Percentiles rank a stretch among this genome's conserved stretches.
phyloP scores from a whole-genome alignment of 1,140 invertebrate genomes.

The Drosophila sp. region DNA sequence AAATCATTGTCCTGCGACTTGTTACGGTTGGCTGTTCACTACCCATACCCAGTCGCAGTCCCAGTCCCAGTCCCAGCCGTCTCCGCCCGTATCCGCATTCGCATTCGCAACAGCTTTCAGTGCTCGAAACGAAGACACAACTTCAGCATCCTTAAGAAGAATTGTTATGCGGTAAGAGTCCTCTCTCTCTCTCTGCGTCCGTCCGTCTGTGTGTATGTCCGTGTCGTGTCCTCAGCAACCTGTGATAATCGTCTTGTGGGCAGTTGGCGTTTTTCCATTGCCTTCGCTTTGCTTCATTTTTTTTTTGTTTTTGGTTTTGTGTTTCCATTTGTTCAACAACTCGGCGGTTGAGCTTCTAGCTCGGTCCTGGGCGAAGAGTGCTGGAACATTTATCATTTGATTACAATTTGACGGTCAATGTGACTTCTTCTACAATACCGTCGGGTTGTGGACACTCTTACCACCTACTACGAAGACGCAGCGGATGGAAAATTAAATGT shows the following conservation, averaged over 20 bases:
- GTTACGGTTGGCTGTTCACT: slow-evolving; percentile 24
- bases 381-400: slow-evolving; percentile 68
- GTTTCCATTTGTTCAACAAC: slow-evolving; percentile 42
- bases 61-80: slow-evolving; percentile 16
- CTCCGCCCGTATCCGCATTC: neutral
- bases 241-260: slow-evolving; percentile 70
- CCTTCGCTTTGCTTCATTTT: neutral
- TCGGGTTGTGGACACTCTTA: slow-evolving; percentile 4
- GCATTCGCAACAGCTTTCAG: slow-evolving; percentile 9
- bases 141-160: slow-evolving; percentile 22
- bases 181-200: neutral
- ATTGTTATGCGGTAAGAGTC: slow-evolving; percentile 29
- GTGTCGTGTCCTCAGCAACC: slow-evolving; percentile 50
- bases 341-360: slow-evolving; percentile 19
- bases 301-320: slow-evolving; percentile 31
- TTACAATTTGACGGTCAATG: slow-evolving; percentile 73
- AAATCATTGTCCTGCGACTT: slow-evolving; percentile 64
- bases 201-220: slow-evolving; percentile 11
- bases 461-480: neutral
- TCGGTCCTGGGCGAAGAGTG: slow-evolving; percentile 19
- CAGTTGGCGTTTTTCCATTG: slow-evolving; percentile 43
- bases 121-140: slow-evolving; percentile 9
- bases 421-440: slow-evolving; percentile 31
- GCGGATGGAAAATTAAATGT: slow-evolving; percentile 55
- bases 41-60: neutral